Percentiles rank a stretch among this genome's conserved stretches.
phyloP scores from a whole-genome alignment of 2,888 invertebrate species.

The Agapostemon virescens region DNA sequence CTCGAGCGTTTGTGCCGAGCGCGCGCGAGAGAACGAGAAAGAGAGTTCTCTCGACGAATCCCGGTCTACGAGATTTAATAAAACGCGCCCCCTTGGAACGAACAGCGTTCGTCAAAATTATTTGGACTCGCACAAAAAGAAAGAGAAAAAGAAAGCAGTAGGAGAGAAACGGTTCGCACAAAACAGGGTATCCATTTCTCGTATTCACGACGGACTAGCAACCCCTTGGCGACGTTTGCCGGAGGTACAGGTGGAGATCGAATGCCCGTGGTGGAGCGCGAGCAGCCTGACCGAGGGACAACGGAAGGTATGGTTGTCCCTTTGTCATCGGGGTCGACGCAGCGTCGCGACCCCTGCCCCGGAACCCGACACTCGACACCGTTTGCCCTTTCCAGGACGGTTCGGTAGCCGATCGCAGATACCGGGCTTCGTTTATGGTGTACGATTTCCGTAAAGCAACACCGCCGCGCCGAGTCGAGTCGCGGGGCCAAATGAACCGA shows the following conservation, averaged over 20 bases:
- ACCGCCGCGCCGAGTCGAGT: constrained; percentile 35
- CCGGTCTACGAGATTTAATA: neutral
- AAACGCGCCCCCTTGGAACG: neutral
- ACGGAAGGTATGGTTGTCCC: constrained; percentile 9
- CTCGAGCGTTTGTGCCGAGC: neutral
- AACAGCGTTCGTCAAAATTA: neutral
- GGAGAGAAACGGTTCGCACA: neutral
- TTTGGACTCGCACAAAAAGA: neutral
- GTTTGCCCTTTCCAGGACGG: constrained; percentile 63
- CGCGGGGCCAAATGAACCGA: constrained; percentile 63
- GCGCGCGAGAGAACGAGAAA: neutral
- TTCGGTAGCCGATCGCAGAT: constrained; percentile 54
- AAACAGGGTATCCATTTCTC: neutral
- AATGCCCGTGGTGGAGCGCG: neutral
- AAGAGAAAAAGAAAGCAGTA: too few species aligned
- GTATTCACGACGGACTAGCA: too few species aligned
- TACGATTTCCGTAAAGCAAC: constrained; percentile 69
- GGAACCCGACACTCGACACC: constrained; percentile 64
- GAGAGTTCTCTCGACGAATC: too few species aligned
- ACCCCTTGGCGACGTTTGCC: neutral
- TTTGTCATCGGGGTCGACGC: constrained; percentile 47
- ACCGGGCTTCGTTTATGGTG: constrained; percentile 62
- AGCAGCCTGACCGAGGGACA: neutral
- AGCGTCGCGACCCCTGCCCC: constrained; percentile 44
- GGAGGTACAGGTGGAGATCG: neutral